A percentile compares a stretch with the other conserved stretches of the same genome.
These are phyloP conservation scores for Hycleus phaleratus DNA, from an alignment of 1,140 invertebrate species.

Conservation along the genomic window DNA sequence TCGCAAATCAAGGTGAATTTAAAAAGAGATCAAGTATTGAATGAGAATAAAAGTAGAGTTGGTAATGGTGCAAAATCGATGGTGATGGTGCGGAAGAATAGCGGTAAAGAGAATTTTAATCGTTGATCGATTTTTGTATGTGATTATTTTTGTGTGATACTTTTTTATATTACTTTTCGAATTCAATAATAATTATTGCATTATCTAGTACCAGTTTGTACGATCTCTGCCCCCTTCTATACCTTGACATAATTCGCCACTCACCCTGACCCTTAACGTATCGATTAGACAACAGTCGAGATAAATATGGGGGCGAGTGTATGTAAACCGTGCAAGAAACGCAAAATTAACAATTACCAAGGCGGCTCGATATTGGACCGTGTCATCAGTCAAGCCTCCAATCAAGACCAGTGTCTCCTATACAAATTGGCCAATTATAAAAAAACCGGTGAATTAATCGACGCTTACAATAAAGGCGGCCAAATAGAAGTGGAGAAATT, in stretches of 20 bases:
- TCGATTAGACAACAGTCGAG: not conserved
- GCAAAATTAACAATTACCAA: conserved; percentile 40
- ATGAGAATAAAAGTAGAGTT: too few species aligned
- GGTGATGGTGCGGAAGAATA: too few species aligned
- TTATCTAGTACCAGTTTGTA: too few species aligned
- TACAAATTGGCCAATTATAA: conserved; percentile 86
- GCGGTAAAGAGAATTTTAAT: too few species aligned
- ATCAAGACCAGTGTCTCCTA: conserved; percentile 75
- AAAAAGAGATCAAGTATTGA: too few species aligned
- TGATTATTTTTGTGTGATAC: too few species aligned
- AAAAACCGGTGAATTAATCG: conserved; percentile 76
- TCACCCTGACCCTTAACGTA: conserved; percentile 10
- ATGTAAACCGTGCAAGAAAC: conserved; percentile 40
- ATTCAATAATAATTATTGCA: too few species aligned
- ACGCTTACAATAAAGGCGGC: conserved; percentile 76
- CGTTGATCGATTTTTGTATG: too few species aligned
- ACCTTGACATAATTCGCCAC: conserved; percentile 8
- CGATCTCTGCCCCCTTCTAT: not conserved
- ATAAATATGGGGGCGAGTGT: conserved; percentile 38
- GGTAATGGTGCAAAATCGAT: too few species aligned
- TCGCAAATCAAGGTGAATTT: too few species aligned
- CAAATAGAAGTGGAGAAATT: conserved; percentile 75
- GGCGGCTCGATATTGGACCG: conserved; percentile 75
- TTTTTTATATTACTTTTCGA: too few species aligned
- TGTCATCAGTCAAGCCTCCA: conserved; percentile 77